Evolutionary conservation across 1,140 invertebrate genomes (phyloP).

Genomic region (Acyrthosiphon pisum): DNA sequence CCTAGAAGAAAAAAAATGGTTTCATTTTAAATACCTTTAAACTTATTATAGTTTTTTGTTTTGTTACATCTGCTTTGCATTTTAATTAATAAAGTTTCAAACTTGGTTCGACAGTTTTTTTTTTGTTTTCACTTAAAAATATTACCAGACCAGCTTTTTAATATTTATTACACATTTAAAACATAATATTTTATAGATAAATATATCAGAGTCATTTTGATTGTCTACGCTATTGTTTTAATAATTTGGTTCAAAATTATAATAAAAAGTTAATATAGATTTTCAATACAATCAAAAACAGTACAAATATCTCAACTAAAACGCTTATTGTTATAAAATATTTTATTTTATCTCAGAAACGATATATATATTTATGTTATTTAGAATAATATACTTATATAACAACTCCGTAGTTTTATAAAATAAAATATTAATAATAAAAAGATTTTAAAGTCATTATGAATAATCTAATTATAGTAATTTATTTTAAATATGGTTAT

Average conservation of each 20-base stretch:
- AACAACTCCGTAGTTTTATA: background rate
- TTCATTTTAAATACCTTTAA: background rate
- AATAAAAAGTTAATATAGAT: background rate
- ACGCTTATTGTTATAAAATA: background rate
- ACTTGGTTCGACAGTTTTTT: background rate
- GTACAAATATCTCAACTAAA: background rate
- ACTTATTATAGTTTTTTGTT: background rate
- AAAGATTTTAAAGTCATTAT: background rate
- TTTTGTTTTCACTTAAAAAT: slow-evolving; percentile 2
- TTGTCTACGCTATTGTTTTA: background rate
- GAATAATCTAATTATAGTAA: background rate
- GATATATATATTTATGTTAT: background rate
- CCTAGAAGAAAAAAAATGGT: background rate
- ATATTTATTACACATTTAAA: background rate
- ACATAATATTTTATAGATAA: background rate
- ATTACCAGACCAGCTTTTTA: background rate
- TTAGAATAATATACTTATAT: background rate
- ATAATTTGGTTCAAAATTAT: background rate
- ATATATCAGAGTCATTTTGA: background rate
- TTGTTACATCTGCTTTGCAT: background rate
- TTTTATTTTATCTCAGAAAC: background rate
- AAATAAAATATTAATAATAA: background rate
- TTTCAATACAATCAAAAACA: background rate
- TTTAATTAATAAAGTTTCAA: slow-evolving; percentile 46
- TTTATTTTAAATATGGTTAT: background rate